Evolutionary conservation across 2,113 vertebrate genomes (phyloP).

Genomic region (Salminus brasiliensis): DNA sequence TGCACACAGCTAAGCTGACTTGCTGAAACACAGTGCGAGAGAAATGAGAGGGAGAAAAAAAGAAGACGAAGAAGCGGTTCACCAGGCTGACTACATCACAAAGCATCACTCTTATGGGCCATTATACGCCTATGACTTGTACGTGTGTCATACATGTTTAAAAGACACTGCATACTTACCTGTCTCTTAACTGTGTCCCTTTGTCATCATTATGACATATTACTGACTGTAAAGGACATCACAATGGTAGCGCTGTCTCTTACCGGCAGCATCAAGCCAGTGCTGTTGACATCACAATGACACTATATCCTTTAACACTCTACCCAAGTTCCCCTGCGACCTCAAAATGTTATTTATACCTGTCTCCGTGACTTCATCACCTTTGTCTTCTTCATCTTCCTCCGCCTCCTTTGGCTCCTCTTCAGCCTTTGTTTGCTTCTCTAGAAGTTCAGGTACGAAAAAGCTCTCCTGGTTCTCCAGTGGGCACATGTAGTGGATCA

Average conservation of each 20-base stretch:
- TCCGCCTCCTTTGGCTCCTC: slow-evolving; percentile 48
- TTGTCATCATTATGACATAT: slow-evolving; percentile 21
- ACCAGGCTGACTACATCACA: not conserved
- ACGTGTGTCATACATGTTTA: not conserved
- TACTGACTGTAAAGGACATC: not conserved
- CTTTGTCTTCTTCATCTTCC: slow-evolving; percentile 76
- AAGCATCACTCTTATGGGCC: not conserved
- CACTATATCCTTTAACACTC: not conserved
- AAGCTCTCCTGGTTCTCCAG: slow-evolving; percentile 91
- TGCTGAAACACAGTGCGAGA: not conserved
- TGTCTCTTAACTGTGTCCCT: not conserved
- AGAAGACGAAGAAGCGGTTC: not conserved
- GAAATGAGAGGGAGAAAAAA: not conserved
- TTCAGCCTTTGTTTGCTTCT: slow-evolving; percentile 77
- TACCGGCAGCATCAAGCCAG: not conserved
- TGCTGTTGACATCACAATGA: not conserved
- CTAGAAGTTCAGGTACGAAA: slow-evolving; percentile 91
- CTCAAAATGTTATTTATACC: slow-evolving; percentile 30
- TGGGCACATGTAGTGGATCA: slow-evolving; percentile 91
- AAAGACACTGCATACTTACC: not conserved
- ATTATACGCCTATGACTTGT: not conserved
- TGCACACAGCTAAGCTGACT: not conserved
- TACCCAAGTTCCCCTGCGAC: not conserved
- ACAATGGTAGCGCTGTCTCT: not conserved
- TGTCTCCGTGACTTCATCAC: slow-evolving; percentile 79